Evolutionary conservation across 2,888 invertebrate species (phyloP).

Genomic region (Aradus depressus): DNA sequence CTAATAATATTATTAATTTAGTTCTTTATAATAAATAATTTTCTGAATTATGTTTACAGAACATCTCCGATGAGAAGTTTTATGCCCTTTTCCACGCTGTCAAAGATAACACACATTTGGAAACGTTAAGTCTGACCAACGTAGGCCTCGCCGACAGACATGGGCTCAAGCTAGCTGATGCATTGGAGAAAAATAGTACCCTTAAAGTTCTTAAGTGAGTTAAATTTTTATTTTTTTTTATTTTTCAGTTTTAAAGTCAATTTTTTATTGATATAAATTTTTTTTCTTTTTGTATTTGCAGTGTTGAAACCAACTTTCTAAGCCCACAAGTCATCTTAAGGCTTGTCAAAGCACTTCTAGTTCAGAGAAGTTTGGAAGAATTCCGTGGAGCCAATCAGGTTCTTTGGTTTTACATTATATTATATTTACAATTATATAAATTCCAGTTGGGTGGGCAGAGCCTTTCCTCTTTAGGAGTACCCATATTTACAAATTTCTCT

Average conservation of each 20-base stretch:
- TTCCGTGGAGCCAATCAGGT: slow-evolving; percentile 98
- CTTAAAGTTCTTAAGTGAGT: slow-evolving; percentile 65
- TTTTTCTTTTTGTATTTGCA: slow-evolving; percentile 34
- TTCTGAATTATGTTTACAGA: slow-evolving; percentile 47
- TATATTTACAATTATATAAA: too few relatives aligned
- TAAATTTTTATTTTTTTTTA: background rate
- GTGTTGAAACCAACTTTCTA: slow-evolving; percentile 94
- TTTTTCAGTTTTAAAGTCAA: background rate
- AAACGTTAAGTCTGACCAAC: slow-evolving; percentile 85
- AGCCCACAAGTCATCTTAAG: slow-evolving; percentile 77
- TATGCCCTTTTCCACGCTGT: slow-evolving; percentile 78
- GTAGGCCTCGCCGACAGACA: slow-evolving; percentile 85
- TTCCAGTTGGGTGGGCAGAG: too few relatives aligned
- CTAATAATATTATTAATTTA: background rate
- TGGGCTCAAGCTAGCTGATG: slow-evolving; percentile 69
- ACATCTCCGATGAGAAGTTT: slow-evolving; percentile 92
- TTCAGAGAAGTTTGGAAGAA: slow-evolving; percentile 80
- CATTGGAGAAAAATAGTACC: slow-evolving; percentile 65
- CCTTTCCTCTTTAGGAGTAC: too few relatives aligned
- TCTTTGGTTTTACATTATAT: too few relatives aligned
- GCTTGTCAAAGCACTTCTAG: slow-evolving; percentile 74
- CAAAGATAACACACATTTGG: slow-evolving; percentile 80
- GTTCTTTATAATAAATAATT: slow-evolving; percentile 9
- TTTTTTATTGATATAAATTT: too few relatives aligned
- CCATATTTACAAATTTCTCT: too few relatives aligned